Conservation (phyloP, 2,797 vertebrate species). For the Spheniscus humboldti region DNA sequence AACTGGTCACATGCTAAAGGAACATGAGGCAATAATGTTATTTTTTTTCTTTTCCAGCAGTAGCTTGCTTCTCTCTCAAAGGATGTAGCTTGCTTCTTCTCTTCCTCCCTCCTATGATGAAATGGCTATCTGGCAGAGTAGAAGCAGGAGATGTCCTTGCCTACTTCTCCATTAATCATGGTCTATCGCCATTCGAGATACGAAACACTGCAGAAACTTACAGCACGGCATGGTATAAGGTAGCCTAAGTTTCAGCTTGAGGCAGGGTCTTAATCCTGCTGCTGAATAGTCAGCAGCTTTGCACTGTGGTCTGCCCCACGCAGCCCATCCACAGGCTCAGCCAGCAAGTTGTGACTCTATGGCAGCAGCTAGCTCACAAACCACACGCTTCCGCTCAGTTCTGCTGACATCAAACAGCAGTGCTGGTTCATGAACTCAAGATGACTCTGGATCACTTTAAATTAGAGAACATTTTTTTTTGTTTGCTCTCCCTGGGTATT, state of each 20-base stretch:
- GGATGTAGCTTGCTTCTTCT: background rate
- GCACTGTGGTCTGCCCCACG: background rate
- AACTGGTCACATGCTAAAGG: slow-evolving; percentile 50
- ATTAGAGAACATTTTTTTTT: slow-evolving; percentile 10
- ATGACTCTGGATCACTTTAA: slow-evolving; percentile 29
- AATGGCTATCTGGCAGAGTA: background rate
- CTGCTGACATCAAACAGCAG: slow-evolving; percentile 31
- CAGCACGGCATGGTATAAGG: background rate
- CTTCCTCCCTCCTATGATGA: background rate
- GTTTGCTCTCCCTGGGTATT: background rate
- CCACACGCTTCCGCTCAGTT: slow-evolving; percentile 52
- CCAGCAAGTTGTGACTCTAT: background rate
- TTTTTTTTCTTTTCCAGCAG: slow-evolving; percentile 9
- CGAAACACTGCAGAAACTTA: rapidly evolving
- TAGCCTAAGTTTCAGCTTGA: background rate
- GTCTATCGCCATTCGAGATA: background rate
- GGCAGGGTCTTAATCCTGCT: background rate
- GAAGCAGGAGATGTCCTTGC: background rate
- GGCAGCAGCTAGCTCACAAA: slow-evolving; percentile 27
- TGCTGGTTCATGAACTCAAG: slow-evolving; percentile 44
- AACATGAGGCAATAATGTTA: slow-evolving; percentile 42
- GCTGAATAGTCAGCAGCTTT: background rate
- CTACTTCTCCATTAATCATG: rapidly evolving
- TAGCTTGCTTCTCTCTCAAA: slow-evolving; percentile 16
- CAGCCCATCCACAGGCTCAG: background rate